Evolutionary conservation across 2,888 invertebrate genomes (phyloP), one percentile per base, ranked within the genome.

Genomic region (Erebia aethiops): DNA sequence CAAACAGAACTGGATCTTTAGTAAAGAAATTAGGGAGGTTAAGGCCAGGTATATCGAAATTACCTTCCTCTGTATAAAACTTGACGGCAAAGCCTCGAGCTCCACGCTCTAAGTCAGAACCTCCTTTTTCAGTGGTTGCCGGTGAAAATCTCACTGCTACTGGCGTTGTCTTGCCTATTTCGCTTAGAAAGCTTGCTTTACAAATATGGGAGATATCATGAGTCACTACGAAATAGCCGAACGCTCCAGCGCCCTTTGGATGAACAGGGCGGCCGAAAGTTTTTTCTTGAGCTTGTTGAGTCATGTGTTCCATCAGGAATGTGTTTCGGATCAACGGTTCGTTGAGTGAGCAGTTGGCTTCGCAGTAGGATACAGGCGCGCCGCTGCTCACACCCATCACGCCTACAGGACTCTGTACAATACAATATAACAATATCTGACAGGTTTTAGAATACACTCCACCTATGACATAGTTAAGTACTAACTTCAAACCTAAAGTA

Each of bases 1-100:
- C 5, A n/a, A 64, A 64, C n/a, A n/a, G 9, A 16, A 0, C 1
- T 54, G 64, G 64, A n/a, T 64, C 52, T n/a, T 35, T 51, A 16
- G 11, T n/a, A 9, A 35, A 41, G 26, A 64, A 64, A 11, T 11
- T n/a, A 0, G 52, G 52, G 1, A 51, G 1, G 16, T 64, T 64
- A 2, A 52, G 10, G 21, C 64, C 64, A 11, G 41, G 35, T 2
- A 64, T 26, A 52, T 64, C 64, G 3, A 51, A 52, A 18, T 35
- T 64, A 8, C 64, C 64, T 52, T 64, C 64, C 5, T 64, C 52
- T 10, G 64, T 64, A n/a, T 64, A 64, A 54, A 64, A 64, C 41
- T 54, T 64, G 3, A 64, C n/a, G 4, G 64, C n/a, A 7, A 51
- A 64, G 1, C 64, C 64, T 5, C 54, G 35, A 41, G n/a, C 16